Evolutionary conservation across 1,140 invertebrate species (phyloP).

Genomic region (Callitettix versicolor): DNA sequence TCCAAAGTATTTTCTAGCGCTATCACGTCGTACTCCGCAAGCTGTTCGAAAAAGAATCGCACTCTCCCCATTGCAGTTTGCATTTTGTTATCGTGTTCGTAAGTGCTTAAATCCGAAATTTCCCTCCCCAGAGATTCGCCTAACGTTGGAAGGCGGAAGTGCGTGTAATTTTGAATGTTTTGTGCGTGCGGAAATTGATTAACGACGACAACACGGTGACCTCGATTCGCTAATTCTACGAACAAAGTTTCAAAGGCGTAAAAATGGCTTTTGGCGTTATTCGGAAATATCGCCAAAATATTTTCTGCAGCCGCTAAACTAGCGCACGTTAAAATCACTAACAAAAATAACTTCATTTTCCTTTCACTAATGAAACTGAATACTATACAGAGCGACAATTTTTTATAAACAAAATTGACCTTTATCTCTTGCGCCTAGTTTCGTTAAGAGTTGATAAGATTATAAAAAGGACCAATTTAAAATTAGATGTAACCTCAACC

Average conservation of each 20-base stretch:
- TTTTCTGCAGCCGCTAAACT: constrained; percentile 2
- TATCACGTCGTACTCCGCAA: constrained; percentile 13
- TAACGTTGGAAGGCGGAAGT: constrained; percentile 29
- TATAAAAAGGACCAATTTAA: too few species aligned
- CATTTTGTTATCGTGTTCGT: not conserved
- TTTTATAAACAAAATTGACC: too few species aligned
- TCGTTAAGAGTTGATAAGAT: too few species aligned
- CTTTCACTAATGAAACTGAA: too few species aligned
- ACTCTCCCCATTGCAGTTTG: not conserved
- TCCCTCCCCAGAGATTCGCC: not conserved
- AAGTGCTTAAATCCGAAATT: not conserved
- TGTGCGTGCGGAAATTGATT: constrained; percentile 36
- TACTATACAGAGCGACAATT: too few species aligned
- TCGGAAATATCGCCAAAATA: constrained; percentile 29
- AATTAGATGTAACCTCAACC: too few species aligned
- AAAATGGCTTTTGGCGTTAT: constrained; percentile 30
- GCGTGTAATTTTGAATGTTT: constrained; percentile 37
- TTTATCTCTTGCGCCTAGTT: too few species aligned
- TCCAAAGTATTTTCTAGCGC: constrained; percentile 37
- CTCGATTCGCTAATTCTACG: constrained; percentile 26
- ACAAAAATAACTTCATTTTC: not conserved
- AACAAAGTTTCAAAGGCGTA: constrained; percentile 28
- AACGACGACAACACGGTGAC: constrained; percentile 28
- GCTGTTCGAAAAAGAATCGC: not conserved
- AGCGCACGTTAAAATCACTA: not conserved